These are phyloP conservation scores for Alosa alosa DNA, from an alignment of 2,113 vertebrate genomes.

Conservation along the genomic window DNA sequence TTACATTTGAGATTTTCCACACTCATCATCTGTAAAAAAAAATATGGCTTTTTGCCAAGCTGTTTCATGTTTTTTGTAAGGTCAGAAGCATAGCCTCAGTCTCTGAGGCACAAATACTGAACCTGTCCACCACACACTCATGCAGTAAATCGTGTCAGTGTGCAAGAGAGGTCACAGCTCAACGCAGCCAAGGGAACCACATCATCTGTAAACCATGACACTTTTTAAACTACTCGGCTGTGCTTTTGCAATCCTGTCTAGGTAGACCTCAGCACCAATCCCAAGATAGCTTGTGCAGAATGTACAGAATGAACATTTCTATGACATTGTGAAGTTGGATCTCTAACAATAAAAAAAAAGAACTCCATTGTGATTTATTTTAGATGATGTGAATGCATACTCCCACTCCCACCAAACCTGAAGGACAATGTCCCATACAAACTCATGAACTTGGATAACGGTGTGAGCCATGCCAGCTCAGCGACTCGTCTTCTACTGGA, in stretches of 20 bases:
- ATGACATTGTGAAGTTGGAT: not conserved
- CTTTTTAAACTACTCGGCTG: not conserved
- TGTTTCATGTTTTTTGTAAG: not conserved
- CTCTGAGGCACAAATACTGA: not conserved
- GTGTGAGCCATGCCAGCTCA: not conserved
- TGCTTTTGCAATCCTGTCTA: not conserved
- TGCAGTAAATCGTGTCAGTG: not conserved
- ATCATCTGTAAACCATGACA: slow-evolving; percentile 5
- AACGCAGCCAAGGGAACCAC: not conserved
- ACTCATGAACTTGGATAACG: not conserved
- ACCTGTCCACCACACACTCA: not conserved
- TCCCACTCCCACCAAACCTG: not conserved
- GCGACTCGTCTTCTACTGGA: not conserved
- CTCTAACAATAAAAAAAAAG: not conserved
- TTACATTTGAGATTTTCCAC: not conserved
- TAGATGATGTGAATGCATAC: not conserved
- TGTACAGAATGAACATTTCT: not conserved
- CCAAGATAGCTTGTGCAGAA: not conserved
- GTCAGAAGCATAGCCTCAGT: not conserved
- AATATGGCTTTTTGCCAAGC: not conserved
- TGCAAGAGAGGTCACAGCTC: not conserved
- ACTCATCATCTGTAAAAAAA: not conserved
- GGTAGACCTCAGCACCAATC: not conserved
- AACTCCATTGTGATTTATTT: not conserved
- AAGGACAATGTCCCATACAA: not conserved